A percentile compares a stretch with the other conserved stretches of the same genome.
phyloP scores from a whole-genome alignment of 2,888 invertebrate species.

The Coelinius sp. region DNA sequence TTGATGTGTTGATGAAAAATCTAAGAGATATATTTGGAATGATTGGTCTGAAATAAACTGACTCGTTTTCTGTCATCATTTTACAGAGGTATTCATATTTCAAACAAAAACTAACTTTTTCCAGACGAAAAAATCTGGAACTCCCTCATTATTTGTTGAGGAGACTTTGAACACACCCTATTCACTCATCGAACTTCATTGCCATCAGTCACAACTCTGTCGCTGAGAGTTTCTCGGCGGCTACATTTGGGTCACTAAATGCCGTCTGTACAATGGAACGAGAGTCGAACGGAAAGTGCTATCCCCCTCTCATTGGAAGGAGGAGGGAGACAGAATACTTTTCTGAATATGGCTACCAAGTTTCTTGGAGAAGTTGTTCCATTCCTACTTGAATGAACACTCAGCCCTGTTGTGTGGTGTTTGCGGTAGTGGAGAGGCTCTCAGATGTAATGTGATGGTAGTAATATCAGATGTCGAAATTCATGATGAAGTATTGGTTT shows the following conservation, averaged over 20 bases:
- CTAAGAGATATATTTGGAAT: no score
- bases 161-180: neutral
- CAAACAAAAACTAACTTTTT: neutral
- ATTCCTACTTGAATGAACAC: neutral
- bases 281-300: neutral
- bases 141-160: conserved; percentile 8
- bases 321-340: neutral
- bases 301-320: neutral
- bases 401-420: neutral
- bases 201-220: conserved; percentile 7
- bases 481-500: neutral
- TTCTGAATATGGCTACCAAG: neutral
- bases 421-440: neutral
- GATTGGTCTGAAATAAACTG: no score
- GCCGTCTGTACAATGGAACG: neutral
- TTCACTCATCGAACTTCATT: conserved; percentile 6
- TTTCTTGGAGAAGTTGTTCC: neutral
- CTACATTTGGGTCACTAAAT: conserved; percentile 20
- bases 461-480: neutral
- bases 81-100: no score
- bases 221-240: neutral
- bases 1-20: no score
- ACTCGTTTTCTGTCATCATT: neutral
- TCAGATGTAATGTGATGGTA: conserved; percentile 4
- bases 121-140: neutral